Conservation (phyloP, 2,113 vertebrate species). For the Grammomys surdaster region DNA sequence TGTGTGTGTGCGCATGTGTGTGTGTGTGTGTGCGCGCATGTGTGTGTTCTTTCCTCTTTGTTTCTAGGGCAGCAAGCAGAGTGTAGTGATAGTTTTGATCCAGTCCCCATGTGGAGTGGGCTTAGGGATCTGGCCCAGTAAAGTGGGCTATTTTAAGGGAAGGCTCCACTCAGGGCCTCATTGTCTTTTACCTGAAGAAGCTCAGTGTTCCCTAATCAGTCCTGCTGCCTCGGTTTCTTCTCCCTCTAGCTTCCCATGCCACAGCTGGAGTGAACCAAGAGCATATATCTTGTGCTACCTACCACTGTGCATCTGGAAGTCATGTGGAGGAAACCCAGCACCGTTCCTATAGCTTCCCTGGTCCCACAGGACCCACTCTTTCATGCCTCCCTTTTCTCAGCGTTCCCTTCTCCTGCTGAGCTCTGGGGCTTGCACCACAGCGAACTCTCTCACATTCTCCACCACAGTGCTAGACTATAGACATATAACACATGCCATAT, state of each 20-base stretch:
- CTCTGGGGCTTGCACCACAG: background rate
- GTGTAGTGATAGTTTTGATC: background rate
- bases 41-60: background rate
- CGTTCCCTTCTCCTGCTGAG: background rate
- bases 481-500: background rate
- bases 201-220: constrained; percentile 30
- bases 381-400: background rate
- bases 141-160: constrained; percentile 71
- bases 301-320: background rate
- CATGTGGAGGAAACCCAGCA: background rate
- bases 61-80: constrained; percentile 66
- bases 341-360: background rate
- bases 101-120: constrained; percentile 52
- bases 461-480: background rate
- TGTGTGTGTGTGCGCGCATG: background rate
- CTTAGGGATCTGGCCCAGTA: constrained; percentile 76
- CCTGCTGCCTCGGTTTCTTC: background rate
- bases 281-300: background rate
- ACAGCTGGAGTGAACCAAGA: background rate
- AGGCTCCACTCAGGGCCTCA: background rate
- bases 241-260: background rate
- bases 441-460: background rate
- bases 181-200: constrained; percentile 50
- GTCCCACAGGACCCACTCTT: too few relatives aligned
- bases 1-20: background rate